Percentiles rank a stretch among this genome's conserved stretches.
These are phyloP conservation scores for Drosophila rellima DNA, from an alignment of 2,888 invertebrate species.

Conservation along the genomic window DNA sequence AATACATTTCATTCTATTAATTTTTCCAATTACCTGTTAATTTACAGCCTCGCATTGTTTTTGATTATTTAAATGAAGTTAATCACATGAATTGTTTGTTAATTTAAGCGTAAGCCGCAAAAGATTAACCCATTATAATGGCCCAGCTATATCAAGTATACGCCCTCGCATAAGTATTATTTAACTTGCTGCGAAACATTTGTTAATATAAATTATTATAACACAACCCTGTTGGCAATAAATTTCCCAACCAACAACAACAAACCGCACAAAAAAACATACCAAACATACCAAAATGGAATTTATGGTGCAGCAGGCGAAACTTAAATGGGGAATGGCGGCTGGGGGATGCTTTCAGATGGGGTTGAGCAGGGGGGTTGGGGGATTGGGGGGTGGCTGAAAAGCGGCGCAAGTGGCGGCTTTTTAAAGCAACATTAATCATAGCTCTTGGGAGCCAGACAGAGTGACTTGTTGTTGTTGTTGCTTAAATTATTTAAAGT, in stretches of 20 bases:
- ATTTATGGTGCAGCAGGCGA: slow-evolving; percentile 65
- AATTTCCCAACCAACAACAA: slow-evolving; percentile 62
- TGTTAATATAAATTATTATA: slow-evolving; percentile 75
- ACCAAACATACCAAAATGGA: slow-evolving; percentile 47
- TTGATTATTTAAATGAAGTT: slow-evolving; percentile 13
- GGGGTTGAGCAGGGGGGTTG: not conserved
- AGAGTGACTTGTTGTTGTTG: slow-evolving; percentile 26
- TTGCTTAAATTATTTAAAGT: slow-evolving; percentile 69
- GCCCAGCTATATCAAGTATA: slow-evolving; percentile 19
- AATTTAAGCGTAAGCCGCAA: slow-evolving; percentile 42
- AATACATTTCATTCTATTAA: not conserved
- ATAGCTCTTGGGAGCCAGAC: slow-evolving; percentile 56
- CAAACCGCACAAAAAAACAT: slow-evolving; percentile 53
- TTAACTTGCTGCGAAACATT: slow-evolving; percentile 54
- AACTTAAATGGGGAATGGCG: slow-evolving; percentile 27
- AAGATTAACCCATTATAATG: slow-evolving; percentile 48
- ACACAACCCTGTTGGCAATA: slow-evolving; percentile 61
- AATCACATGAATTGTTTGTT: slow-evolving; percentile 33
- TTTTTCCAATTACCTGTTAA: not conserved
- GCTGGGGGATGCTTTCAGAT: slow-evolving; percentile 10
- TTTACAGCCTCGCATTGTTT: not conserved
- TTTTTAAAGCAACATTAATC: slow-evolving; percentile 78
- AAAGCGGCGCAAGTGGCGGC: slow-evolving; percentile 70
- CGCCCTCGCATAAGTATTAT: slow-evolving; percentile 26
- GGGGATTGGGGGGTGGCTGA: slow-evolving; percentile 9